These are phyloP conservation scores for Danionella cerebrum DNA, from an alignment of 2,113 vertebrate species.

Conservation along the genomic window DNA sequence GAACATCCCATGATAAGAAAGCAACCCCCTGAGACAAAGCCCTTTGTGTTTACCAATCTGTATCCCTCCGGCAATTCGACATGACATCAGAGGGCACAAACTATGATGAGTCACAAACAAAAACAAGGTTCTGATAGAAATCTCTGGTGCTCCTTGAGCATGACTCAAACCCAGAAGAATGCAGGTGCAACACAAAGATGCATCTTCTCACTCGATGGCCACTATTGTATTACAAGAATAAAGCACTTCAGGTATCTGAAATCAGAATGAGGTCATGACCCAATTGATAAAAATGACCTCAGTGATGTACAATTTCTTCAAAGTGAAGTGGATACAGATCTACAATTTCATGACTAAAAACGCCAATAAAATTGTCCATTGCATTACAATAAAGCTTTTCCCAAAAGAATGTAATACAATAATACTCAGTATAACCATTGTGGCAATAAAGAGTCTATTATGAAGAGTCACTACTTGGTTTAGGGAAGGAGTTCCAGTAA, in stretches of 20 bases:
- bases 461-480: too few species aligned
- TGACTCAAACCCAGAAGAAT: not conserved
- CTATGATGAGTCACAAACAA: slow-evolving; percentile 39
- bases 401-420: too few species aligned
- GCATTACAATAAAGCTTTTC: too few species aligned
- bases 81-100: slow-evolving; percentile 23
- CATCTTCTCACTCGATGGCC: slow-evolving; percentile 46
- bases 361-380: too few species aligned
- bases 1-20: slow-evolving; percentile 26
- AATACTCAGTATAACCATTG: too few species aligned
- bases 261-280: slow-evolving; percentile 34
- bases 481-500: too few species aligned
- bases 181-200: not conserved
- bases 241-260: slow-evolving; percentile 25
- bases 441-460: too few species aligned
- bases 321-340: too few species aligned
- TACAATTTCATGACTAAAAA: too few species aligned
- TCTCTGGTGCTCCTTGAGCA: slow-evolving; percentile 35
- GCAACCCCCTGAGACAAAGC: not conserved
- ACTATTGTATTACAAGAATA: slow-evolving; percentile 43
- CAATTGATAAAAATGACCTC: slow-evolving; percentile 37
- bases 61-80: slow-evolving; percentile 16
- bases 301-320: slow-evolving; percentile 31
- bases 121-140: slow-evolving; percentile 40
- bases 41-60: not conserved